Evolutionary conservation across 2,888 invertebrate genomes (phyloP), one percentile per base, ranked within the genome.

Genomic region (Carcina quercana): DNA sequence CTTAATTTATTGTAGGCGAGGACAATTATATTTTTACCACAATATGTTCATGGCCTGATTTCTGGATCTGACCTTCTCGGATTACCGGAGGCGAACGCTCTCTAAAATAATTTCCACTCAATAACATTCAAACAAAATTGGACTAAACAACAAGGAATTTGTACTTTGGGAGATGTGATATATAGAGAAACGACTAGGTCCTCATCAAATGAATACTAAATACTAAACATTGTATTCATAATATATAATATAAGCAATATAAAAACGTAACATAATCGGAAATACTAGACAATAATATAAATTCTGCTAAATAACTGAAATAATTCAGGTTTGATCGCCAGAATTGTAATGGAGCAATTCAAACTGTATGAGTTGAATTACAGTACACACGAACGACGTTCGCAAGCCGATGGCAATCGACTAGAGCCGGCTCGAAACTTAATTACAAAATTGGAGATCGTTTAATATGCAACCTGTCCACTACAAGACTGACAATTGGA

Each of bases 61-160:
- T n/a, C n/a, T n/a, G n/a, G n/a, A n/a, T n/a, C n/a, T n/a, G n/a
- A n/a, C n/a, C n/a, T n/a, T n/a, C n/a, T n/a, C n/a, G n/a, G n/a
- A n/a, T 12, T 11, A 26, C 15, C 26, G 25, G 25, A 24, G 25
- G 19, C 31, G 25, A 24, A 27, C 30, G 21, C 33, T 15, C 30
- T 30, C 64, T 79, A 80, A 80, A 82, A 73, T 78, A 80, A 82
- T 82, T 80, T 80, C 66, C 71, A 79, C 73, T 75, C 67, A 72
- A 74, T 78, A 82, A 83, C 83, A 82, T 71, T 76, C 67, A 83
- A 83, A 82, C 78, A 83, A 82, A 83, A 85, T 85, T 85, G 82
- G 82, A 84, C 84, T 85, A 85, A 84, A 85, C 83, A 85, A 85
- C 85, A 84, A 85, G 84, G 78, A 80, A 84, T 85, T 85, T 85